Conservation (phyloP, 1,140 invertebrate species). For the Pectinophora gossypiella region DNA sequence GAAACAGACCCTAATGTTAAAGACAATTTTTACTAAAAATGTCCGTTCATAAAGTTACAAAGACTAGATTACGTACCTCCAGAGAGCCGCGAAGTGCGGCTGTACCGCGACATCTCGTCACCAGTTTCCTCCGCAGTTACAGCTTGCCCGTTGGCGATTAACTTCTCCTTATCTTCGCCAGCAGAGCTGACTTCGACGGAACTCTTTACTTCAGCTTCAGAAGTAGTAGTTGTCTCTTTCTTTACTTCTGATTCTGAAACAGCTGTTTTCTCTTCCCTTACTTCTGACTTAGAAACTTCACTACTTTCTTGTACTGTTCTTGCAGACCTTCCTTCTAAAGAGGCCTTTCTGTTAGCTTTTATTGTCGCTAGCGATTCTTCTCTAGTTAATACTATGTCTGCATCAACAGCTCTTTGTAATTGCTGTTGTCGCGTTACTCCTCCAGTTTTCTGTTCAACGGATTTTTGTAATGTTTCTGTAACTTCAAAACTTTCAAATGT, state of each 20-base stretch:
- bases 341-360: neutral
- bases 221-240: neutral
- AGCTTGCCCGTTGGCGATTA: conserved; percentile 42
- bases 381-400: neutral
- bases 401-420: neutral
- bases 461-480: neutral
- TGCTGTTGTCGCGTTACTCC: neutral
- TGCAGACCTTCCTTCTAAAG: neutral
- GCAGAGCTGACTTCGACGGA: conserved; percentile 7
- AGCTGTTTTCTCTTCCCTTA: conserved; percentile 18
- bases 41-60: too few species aligned
- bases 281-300: conserved; percentile 1
- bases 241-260: conserved; percentile 7
- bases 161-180: conserved; percentile 24
- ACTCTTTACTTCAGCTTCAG: neutral
- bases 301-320: neutral
- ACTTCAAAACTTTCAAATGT: neutral
- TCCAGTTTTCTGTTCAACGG: neutral
- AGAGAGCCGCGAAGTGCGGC: conserved; percentile 75
- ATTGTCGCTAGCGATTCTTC: neutral
- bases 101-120: conserved; percentile 78
- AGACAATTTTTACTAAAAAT: too few species aligned
- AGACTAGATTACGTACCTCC: conserved; percentile 76
- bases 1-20: too few species aligned
- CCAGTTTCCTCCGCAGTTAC: conserved; percentile 61